A percentile compares a stretch with the other conserved stretches of the same genome.
Conservation (phyloP, 2,888 invertebrate species). For the Pristionchus mayeri region DNA sequence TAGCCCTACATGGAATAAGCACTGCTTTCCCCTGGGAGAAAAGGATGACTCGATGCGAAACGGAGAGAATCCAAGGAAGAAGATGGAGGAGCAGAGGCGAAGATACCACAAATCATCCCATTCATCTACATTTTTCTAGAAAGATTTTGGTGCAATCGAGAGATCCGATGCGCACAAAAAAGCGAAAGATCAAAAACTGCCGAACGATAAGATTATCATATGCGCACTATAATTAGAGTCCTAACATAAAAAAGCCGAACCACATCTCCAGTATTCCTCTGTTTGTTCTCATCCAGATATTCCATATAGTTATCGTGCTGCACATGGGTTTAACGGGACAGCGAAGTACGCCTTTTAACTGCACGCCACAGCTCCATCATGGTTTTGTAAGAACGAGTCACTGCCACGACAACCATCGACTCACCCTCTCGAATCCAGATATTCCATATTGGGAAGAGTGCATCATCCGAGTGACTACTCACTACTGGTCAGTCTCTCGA, state of each 20-base stretch:
- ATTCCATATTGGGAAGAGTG: conserved; percentile 7
- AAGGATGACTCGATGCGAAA: background rate
- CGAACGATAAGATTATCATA: no score
- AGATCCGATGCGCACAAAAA: no score
- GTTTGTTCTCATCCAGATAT: no score
- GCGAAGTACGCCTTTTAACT: no score
- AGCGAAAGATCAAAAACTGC: no score
- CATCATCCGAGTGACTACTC: background rate
- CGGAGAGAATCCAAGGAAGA: conserved; percentile 19
- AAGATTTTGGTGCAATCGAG: background rate
- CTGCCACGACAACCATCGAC: background rate
- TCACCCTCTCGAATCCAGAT: conserved; percentile 4
- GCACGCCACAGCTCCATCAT: no score
- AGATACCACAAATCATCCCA: conserved; percentile 13
- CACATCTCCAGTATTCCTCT: no score
- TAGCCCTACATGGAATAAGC: background rate
- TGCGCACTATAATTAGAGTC: no score
- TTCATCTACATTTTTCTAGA: background rate
- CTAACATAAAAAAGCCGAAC: no score
- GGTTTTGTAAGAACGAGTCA: no score
- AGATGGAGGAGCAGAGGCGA: conserved; percentile 26
- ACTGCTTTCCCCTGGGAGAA: conserved; percentile 2
- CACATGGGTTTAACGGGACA: no score
- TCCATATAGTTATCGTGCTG: no score
- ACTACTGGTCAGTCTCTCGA: background rate